phyloP scores from a whole-genome alignment of 2,797 vertebrate genomes.

The Lacerta bilineata region DNA sequence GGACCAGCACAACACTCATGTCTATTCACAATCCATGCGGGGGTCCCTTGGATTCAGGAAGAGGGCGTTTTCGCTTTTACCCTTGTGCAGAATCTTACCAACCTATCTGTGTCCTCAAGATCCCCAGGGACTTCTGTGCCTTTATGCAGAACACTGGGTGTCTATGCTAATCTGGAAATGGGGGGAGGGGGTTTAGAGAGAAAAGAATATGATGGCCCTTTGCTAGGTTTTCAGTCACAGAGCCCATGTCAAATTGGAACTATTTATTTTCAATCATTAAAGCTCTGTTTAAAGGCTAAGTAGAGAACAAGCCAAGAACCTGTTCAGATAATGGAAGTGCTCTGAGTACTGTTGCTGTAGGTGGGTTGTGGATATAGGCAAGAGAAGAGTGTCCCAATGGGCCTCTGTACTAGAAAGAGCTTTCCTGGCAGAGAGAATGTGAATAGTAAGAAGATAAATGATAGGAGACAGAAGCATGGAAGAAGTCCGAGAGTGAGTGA shows the following conservation, averaged over 20 bases:
- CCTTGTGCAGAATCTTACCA: background rate
- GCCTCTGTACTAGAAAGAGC: background rate
- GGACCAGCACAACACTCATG: background rate
- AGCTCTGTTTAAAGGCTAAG: background rate
- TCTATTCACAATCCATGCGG: background rate
- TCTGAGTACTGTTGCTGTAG: background rate
- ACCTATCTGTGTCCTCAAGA: background rate
- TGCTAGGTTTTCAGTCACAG: background rate
- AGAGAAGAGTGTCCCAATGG: background rate
- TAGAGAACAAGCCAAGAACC: background rate
- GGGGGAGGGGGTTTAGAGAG: too few relatives aligned
- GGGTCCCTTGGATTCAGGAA: background rate
- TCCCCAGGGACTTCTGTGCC: background rate
- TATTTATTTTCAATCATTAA: slow-evolving; percentile 6
- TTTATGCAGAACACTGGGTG: background rate
- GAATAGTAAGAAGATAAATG: background rate
- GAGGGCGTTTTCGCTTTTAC: background rate
- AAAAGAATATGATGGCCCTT: background rate
- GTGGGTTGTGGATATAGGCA: background rate
- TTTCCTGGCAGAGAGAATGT: background rate
- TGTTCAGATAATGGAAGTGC: background rate
- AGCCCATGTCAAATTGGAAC: background rate
- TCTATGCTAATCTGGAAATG: background rate
- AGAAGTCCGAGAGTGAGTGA: too few relatives aligned
- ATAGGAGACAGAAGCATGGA: background rate